A percentile compares a stretch with the other conserved stretches of the same genome.
Conservation (phyloP, 2,888 invertebrate species). For the Serrognathus titanus region DNA sequence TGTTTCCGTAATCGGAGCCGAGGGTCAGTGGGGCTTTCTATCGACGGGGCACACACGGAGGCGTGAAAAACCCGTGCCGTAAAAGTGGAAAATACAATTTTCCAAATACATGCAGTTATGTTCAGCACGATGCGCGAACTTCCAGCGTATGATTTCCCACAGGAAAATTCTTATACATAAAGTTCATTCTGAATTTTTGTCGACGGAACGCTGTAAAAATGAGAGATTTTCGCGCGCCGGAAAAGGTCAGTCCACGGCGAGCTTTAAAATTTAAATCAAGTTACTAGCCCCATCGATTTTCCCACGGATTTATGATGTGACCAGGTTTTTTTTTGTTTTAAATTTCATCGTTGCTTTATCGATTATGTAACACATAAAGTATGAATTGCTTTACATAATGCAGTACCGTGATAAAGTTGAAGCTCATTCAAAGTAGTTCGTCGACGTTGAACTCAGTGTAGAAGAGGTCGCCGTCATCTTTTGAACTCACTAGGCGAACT, state of each 20-base stretch:
- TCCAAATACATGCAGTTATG: conserved; percentile 2
- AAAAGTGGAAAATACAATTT: conserved; percentile 1
- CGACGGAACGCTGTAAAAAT: conserved; percentile 1
- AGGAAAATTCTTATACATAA: conserved; percentile 10
- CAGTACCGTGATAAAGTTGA: no score
- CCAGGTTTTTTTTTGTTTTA: no score
- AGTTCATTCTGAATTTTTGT: conserved; percentile 9
- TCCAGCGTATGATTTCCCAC: conserved; percentile 8
- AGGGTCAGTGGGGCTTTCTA: no score
- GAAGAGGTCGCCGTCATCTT: no score
- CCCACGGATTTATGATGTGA: neutral
- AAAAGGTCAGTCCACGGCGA: conserved; percentile 1
- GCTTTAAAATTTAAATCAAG: neutral
- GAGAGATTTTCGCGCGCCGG: neutral
- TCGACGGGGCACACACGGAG: neutral
- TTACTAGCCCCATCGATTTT: neutral
- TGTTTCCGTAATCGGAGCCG: no score
- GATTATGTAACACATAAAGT: no score
- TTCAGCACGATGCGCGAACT: conserved; percentile 4
- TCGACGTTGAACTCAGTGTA: no score
- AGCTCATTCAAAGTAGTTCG: no score
- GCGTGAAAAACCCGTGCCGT: neutral
- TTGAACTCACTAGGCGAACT: no score
- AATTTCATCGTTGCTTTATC: no score
- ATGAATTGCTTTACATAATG: no score